Evolutionary conservation across 2,797 vertebrate species (phyloP).

Genomic region (Sebastes wilsoni): DNA sequence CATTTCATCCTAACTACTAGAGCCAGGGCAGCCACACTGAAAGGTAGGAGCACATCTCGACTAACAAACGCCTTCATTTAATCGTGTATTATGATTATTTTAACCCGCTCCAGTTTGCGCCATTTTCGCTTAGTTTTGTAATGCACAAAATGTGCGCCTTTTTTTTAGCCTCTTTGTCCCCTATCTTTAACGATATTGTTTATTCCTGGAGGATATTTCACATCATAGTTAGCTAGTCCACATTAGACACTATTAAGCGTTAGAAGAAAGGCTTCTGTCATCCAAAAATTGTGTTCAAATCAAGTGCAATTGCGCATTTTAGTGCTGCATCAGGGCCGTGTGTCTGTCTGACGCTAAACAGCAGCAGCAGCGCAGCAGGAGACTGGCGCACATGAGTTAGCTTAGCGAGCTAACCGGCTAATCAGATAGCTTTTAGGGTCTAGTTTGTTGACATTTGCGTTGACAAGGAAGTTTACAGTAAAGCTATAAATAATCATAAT

Average conservation of each 20-base stretch:
- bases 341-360: conserved; percentile 60
- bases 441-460: neutral
- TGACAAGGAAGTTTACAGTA: neutral
- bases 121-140: conserved; percentile 83
- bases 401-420: conserved; percentile 60
- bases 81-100: conserved; percentile 66
- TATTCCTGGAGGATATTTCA: neutral
- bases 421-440: neutral
- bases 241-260: neutral
- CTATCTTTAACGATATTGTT: conserved; percentile 57
- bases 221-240: neutral
- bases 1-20: conserved; percentile 64
- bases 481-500: neutral
- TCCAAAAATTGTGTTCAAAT: conserved; percentile 51
- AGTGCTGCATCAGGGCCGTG: conserved; percentile 80
- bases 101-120: conserved; percentile 75
- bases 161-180: conserved; percentile 82
- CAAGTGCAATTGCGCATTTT: conserved; percentile 78
- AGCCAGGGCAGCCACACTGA: conserved; percentile 70
- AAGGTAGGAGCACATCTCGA: conserved; percentile 64
- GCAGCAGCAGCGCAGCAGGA: conserved; percentile 62
- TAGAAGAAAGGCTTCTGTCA: neutral
- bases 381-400: conserved; percentile 82
- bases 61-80: conserved; percentile 4
- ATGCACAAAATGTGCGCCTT: conserved; percentile 83